Evolutionary conservation across 2,888 invertebrate species (phyloP), one percentile per base, ranked within the genome.

Genomic region (Slavum lentiscoides): DNA sequence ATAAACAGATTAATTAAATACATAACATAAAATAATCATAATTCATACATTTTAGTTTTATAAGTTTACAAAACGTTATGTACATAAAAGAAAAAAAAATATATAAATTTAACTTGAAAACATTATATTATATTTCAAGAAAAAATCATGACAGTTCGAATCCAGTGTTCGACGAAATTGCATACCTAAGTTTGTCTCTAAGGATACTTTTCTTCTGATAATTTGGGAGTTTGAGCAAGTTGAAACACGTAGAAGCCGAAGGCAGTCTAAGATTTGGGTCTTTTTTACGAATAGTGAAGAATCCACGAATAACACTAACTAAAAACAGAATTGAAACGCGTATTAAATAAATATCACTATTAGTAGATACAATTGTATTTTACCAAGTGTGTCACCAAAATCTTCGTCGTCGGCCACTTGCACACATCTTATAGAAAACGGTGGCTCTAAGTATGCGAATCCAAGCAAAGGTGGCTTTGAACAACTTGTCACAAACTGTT

Each of bases 161-260:
- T 37, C 99, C 99, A 21, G 98, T 97, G 87, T 98, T 98, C 85
- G 97, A 96, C 83, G 94, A 94, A 80, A 99, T 96, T 0, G 99
- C 99, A 87, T 99, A 99, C 58, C 97, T 91, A 8, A 99, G 88
- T 87, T 99, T 99, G 85, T 99, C 98, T 70, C 96, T 89, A 9
- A 99, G 88, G 0, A 97, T 96, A 85, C 94, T 93, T 85, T 97
- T 95, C 87, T 96, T 97, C 87, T 96, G 97, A 87, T 99, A 99
- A 88, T 98, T 99, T 80, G 99, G 99, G 85, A 97, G 89, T 87
- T 99, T 99, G 68, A 99, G 90, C 62, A 99, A 90, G 88, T 99
- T 99, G 88, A 99, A 99, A 86, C 99, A 99, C 0, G 99, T 99
- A 0, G 98, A 98, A 0, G 98, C 97, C 0, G 99, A 98, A n/a